phyloP scores from a whole-genome alignment of 2,113 vertebrate genomes.

The Panthera leo region DNA sequence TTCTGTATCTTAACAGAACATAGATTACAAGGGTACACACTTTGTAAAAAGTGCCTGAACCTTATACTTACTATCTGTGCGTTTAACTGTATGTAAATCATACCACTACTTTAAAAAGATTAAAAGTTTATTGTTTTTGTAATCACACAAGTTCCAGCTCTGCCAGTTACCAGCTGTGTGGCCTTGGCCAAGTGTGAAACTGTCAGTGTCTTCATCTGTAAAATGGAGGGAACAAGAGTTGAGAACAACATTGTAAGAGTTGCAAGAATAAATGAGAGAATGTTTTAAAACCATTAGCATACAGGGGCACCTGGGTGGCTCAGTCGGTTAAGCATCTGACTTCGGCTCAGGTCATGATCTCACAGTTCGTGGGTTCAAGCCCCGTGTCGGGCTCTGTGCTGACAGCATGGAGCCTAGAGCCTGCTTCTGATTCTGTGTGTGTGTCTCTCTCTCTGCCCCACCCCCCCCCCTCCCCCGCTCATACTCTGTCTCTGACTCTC shows the following conservation, averaged over 20 bases:
- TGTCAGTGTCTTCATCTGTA: slow-evolving; percentile 57
- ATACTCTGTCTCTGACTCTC: too few relatives aligned
- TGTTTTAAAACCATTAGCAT: slow-evolving; percentile 34
- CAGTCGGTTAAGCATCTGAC: too few relatives aligned
- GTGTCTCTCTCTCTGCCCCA: too few relatives aligned
- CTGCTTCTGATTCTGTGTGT: too few relatives aligned
- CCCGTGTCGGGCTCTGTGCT: too few relatives aligned
- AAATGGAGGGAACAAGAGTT: slow-evolving; percentile 55
- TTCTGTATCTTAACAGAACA: not conserved
- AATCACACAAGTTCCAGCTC: slow-evolving; percentile 27
- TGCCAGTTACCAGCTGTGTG: slow-evolving; percentile 64
- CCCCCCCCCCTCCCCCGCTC: too few relatives aligned
- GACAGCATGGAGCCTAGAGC: too few relatives aligned
- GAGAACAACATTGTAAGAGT: slow-evolving; percentile 46
- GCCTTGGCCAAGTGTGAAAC: slow-evolving; percentile 62
- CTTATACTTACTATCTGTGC: not conserved
- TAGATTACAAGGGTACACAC: not conserved
- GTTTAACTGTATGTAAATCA: not conserved
- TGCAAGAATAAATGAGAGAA: slow-evolving; percentile 31
- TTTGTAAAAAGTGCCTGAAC: slow-evolving; percentile 12
- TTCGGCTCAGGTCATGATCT: too few relatives aligned
- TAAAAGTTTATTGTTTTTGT: not conserved
- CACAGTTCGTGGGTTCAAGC: too few relatives aligned
- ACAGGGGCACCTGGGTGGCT: not conserved
- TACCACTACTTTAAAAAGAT: slow-evolving; percentile 24